Base-by-base conservation (phyloP, 2,888 invertebrate species). In the Laothoe populi region DNA sequence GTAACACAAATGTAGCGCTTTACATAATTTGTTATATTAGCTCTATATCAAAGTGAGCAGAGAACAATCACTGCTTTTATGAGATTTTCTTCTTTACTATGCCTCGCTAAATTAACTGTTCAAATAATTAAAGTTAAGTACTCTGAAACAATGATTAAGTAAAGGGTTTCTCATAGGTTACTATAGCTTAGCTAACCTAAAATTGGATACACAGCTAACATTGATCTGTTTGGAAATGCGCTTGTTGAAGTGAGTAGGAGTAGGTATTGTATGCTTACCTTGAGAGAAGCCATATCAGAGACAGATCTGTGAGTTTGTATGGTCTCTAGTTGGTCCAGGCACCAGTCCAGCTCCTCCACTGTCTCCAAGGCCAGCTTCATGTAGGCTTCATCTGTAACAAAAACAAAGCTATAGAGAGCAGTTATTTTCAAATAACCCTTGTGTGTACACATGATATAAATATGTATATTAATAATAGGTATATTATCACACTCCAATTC, bases 231-330 rank as follows among this genome's bases (percentile, higher is more conserved):
- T 19, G 7, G 19, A 44, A 19, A 44, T 16, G 7, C 44, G 38
- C 38, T 13, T 13, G 13, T 11, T 13, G 13, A 38, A n/a, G n/a
- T n/a, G n/a, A n/a, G n/a, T n/a, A n/a, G n/a, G n/a, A n/a, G n/a
- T n/a, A n/a, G n/a, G 23, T 26, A 42, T 31, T 59, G 64, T 23
- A 13, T n/a, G 31, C 84, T 91, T 94, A 99, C 99, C 97, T 99
- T 99, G 83, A 98, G 96, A 74, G 99, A 99, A 82, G 99, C 99
- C 99, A 99, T 99, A 90, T 99, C 99, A 70, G 98, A 99, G 78
- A 99, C 99, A 79, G 99, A 99, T 85, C 99, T 96, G 93, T 99
- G 99, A 67, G 99, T 99, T 94, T 99, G 99, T 88, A 99, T 99
- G 73, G 99, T 99, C 94, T 99, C 99, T 92, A 99, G 94, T 94